Percentiles rank a stretch among this genome's conserved stretches.
Evolutionary conservation across 2,113 vertebrate species (phyloP).

Genomic region (Mesembrinibis cayennensis): DNA sequence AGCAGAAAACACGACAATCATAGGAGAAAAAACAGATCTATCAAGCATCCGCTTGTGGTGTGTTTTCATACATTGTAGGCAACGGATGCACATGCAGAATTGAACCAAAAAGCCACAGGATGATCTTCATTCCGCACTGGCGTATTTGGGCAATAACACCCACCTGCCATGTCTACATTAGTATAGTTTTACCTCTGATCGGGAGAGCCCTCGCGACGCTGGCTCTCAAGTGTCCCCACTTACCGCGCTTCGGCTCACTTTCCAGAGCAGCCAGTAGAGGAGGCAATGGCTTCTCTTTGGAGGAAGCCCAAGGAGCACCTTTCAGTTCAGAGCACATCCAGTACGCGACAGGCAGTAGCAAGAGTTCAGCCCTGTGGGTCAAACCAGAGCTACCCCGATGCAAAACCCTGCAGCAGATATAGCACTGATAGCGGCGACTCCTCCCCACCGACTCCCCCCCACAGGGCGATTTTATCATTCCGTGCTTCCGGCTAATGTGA

Average conservation of each 20-base stretch:
- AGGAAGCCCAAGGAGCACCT: neutral
- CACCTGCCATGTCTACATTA: rapidly evolving
- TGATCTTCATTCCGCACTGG: rapidly evolving
- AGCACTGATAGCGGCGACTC: rapidly evolving
- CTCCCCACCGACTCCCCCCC: rapidly evolving
- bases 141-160: rapidly evolving
- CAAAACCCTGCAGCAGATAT: neutral
- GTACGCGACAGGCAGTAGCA: rapidly evolving
- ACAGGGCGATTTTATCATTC: neutral
- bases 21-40: rapidly evolving
- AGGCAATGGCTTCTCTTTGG: rapidly evolving
- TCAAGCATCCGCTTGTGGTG: rapidly evolving
- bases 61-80: rapidly evolving
- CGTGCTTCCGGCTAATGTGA: rapidly evolving
- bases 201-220: rapidly evolving
- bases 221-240: too few species aligned
- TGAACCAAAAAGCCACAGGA: neutral
- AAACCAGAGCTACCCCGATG: neutral
- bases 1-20: neutral
- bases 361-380: neutral
- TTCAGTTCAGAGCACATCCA: neutral
- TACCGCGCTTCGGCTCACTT: rapidly evolving
- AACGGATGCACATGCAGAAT: rapidly evolving
- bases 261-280: neutral
- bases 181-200: rapidly evolving